Evolutionary conservation across 1,140 invertebrate genomes (phyloP).

Genomic region (Trachelipus rathkii): DNA sequence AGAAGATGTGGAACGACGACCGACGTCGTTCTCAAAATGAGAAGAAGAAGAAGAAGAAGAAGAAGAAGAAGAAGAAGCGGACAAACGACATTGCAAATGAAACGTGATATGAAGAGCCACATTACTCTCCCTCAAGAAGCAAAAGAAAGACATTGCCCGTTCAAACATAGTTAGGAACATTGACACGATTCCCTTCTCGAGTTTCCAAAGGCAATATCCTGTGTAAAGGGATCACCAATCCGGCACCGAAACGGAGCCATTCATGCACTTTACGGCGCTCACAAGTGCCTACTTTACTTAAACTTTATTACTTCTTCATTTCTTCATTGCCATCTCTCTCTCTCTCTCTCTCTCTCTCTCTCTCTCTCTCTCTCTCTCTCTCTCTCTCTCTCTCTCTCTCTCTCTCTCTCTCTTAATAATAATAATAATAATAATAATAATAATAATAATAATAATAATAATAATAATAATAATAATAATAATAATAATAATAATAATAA

Average conservation of each 20-base stretch:
- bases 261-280: background rate
- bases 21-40: too few relatives aligned
- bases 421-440: too few relatives aligned
- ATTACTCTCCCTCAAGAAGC: slow-evolving; percentile 3
- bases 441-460: too few relatives aligned
- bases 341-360: too few relatives aligned
- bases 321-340: background rate
- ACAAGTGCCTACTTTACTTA: slow-evolving; percentile 10
- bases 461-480: too few relatives aligned
- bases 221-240: background rate
- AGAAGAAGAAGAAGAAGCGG: too few relatives aligned
- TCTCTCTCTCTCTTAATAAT: too few relatives aligned
- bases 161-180: background rate
- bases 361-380: too few relatives aligned
- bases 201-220: slow-evolving; percentile 10
- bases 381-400: too few relatives aligned
- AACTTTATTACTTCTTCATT: slow-evolving; percentile 8
- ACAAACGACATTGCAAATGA: background rate
- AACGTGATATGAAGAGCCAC: background rate
- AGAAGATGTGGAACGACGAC: too few relatives aligned
- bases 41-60: too few relatives aligned
- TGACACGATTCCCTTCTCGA: background rate
- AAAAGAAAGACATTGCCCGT: background rate
- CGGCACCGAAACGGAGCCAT: background rate
- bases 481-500: too few relatives aligned